Evolutionary conservation across 64 coral and sea anemone genomes (phyloP).

Genomic region (Stylophora pistillata): DNA sequence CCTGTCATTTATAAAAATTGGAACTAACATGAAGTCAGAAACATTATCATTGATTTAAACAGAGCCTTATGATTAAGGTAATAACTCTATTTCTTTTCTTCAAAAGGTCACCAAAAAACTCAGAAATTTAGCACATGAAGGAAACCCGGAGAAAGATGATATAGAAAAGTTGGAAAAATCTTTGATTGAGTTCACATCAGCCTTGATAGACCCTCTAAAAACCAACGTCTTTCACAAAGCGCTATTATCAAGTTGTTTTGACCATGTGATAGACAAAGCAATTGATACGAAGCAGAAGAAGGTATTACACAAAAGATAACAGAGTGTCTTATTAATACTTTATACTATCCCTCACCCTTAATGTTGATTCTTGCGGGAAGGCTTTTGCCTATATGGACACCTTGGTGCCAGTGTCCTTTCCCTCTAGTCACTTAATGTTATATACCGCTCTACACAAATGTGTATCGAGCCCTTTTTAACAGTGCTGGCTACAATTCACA

Average conservation of each 20-base stretch:
- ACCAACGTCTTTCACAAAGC: too few species aligned
- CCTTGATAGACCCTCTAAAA: slow-evolving; percentile 7
- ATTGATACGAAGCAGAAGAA: slow-evolving; percentile 4
- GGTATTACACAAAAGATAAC: not conserved
- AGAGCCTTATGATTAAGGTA: too few species aligned
- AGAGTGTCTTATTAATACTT: not conserved
- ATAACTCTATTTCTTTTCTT: not conserved
- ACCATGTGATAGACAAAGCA: not conserved
- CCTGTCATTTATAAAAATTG: too few species aligned
- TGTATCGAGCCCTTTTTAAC: too few species aligned
- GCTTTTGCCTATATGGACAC: too few species aligned
- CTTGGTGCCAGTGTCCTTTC: too few species aligned
- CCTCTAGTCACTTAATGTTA: too few species aligned
- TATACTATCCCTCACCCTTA: not conserved
- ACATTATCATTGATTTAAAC: too few species aligned
- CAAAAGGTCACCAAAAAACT: not conserved
- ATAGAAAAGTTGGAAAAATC: not conserved
- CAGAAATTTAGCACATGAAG: not conserved
- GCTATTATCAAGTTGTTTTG: not conserved
- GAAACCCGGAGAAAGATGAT: not conserved
- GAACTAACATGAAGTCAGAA: too few species aligned
- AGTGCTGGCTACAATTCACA: too few species aligned
- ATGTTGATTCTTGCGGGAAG: too few species aligned
- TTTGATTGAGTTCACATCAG: not conserved
- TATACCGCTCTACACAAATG: too few species aligned